A percentile compares a stretch with the other conserved stretches of the same genome.
These are phyloP conservation scores for Danio albolineatus DNA, from an alignment of 2,797 vertebrate species.

Conservation along the genomic window DNA sequence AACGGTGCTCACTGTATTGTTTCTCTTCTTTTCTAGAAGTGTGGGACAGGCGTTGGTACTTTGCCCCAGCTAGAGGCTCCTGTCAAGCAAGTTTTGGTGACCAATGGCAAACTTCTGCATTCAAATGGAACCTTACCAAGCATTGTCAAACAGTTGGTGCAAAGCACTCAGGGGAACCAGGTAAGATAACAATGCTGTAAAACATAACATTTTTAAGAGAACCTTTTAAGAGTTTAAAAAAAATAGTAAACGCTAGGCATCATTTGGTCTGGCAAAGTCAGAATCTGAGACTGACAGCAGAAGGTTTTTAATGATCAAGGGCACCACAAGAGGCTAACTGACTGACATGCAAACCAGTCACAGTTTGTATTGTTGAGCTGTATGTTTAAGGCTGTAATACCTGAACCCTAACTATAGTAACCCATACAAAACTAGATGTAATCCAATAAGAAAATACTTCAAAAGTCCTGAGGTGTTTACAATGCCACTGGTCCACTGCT, in stretches of 20 bases:
- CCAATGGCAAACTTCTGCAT: slow-evolving; percentile 81
- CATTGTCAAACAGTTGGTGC: slow-evolving; percentile 78
- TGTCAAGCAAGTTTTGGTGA: slow-evolving; percentile 81
- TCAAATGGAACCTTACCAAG: slow-evolving; percentile 81
- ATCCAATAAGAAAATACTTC: no score
- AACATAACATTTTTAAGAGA: not conserved
- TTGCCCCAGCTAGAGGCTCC: slow-evolving; percentile 81
- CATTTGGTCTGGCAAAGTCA: not conserved
- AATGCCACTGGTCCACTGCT: no score
- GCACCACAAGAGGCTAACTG: no score
- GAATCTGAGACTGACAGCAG: no score
- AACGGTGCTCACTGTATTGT: slow-evolving; percentile 29
- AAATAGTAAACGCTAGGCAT: not conserved
- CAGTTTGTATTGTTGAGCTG: no score
- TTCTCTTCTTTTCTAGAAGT: slow-evolving; percentile 72
- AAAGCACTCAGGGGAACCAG: slow-evolving; percentile 73
- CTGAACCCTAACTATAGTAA: no score
- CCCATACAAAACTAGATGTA: no score
- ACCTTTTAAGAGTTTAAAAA: not conserved
- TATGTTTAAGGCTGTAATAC: no score
- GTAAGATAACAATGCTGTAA: slow-evolving; percentile 62
- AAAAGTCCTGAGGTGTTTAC: no score
- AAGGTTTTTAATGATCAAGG: no score
- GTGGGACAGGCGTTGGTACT: slow-evolving; percentile 71
- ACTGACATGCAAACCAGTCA: no score